A percentile compares a stretch with the other conserved stretches of the same genome.
Conservation (phyloP, 1,140 invertebrate genomes). For the Brachionus rotundiformis region DNA sequence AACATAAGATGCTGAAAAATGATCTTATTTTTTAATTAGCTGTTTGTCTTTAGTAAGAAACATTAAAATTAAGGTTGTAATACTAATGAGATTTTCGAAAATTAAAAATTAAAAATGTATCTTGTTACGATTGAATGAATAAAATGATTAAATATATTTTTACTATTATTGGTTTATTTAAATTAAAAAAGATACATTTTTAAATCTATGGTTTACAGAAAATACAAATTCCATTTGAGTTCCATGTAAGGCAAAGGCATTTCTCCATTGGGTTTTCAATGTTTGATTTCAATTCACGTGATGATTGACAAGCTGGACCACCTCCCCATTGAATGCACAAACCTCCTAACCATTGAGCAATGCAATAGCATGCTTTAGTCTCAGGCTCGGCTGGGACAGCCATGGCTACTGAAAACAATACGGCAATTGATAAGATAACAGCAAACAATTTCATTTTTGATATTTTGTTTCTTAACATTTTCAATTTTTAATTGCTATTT, state of each 20-base stretch:
- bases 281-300: not conserved
- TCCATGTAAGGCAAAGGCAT: constrained; percentile 31
- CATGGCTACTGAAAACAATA: not conserved
- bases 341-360: constrained; percentile 33
- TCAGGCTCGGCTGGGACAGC: not conserved
- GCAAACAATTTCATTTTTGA: constrained; percentile 24
- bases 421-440: constrained; percentile 8
- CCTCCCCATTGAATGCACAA: constrained; percentile 37
- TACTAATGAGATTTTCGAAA: no score
- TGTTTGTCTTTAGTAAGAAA: no score
- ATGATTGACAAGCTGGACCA: constrained; percentile 11
- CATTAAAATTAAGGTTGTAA: no score
- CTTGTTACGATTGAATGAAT: no score
- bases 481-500: not conserved
- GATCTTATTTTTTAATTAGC: no score
- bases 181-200: not conserved
- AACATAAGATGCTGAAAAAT: no score
- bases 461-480: not conserved
- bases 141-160: no score
- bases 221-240: constrained; percentile 23
- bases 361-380: constrained; percentile 20
- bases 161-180: no score
- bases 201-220: constrained; percentile 37
- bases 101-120: no score
- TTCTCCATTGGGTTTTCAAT: constrained; percentile 34